Evolutionary conservation across 2,888 invertebrate genomes (phyloP), one percentile per base, ranked within the genome.

Genomic region (Resseliella maxima): DNA sequence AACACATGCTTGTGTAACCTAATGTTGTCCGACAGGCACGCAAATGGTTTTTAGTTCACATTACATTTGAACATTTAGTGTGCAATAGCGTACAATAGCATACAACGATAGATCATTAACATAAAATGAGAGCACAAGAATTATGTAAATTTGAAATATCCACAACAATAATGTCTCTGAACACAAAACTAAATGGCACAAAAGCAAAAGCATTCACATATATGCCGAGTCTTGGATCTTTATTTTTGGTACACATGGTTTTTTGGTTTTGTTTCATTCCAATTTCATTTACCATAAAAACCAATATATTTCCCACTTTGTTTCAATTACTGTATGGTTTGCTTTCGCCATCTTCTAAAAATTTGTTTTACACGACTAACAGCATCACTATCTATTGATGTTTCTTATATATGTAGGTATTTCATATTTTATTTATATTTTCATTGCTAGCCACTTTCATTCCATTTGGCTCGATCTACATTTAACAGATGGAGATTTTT

Each of bases 41-140:
- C 72, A 72, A 72, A 72, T 72, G 72, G 35, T 72, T 31, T 72
- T 72, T 72, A 72, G 35, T 72, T 72, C 72, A 72, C 31, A 72
- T 72, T 72, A 72, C 15, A 72, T 31, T 2, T 35, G 31, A 72
- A 72, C 59, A 59, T 59, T 59, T 59, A 59, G 59, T 59, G 59
- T 59, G 59, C 59, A 24, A 72, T 35, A 72, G 72, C 15, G 31
- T 81, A 81, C n/a, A n/a, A n/a, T n/a, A n/a, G 64, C 15, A 15
- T 64, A 64, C 83, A 83, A n/a, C 38, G 83, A 83, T 83, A 83
- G 38, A 83, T 83, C 83, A 83, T 83, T 83, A 83, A 83, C 83
- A 83, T 83, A 83, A 83, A 83, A 83, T 83, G 83, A 83, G 38
- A 83, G 38, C 38, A 83, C 83, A 83, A 83, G 83, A 83, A 83